Evolutionary conservation across 2,797 vertebrate genomes (phyloP), one percentile per base, ranked within the genome.

Genomic region (Adelosebastes latens): DNA sequence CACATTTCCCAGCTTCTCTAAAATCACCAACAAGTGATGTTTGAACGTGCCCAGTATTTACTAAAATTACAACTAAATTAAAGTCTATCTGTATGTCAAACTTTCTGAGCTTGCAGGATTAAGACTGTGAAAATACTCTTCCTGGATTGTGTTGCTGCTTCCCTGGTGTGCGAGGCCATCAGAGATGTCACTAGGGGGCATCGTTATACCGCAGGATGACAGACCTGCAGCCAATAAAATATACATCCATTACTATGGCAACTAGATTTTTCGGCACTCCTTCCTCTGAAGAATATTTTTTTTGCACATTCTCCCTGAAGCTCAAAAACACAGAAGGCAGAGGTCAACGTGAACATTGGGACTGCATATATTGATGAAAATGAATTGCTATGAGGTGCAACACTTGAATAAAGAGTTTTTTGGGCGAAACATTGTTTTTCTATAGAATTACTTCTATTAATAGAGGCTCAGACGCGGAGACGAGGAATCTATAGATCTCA

Each of bases 161-260:
- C 76, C 81, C 80, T 22, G 42, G 68, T 62, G 86, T 82, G 77
- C 69, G 25, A 25, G 83, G 71, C 73, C 68, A 87, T 75, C 52
- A 72, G 46, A 65, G 55, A 80, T 84, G 87, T 93, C 94, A 94
- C 94, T 94, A 95, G 94, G 88, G 93, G 94, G 94, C 94, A 94
- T 93, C 74, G 87, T 94, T 92, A 91, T 84, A 94, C 93, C 76
- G 80, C 91, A 84, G 62, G 89, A 93, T 81, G 80, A 78, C 60
- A 58, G 62, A 77, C 76, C 58, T 58, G 46, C 60, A 22, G 13
- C 52, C 63, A 79, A 76, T 81, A 63, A 88, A 89, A 85, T 79
- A 73, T 85, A 84, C 73, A 88, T 87, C 53, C 49, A 87, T 93
- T 86, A 79, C 90, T 82, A 94, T 93, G 86, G 91, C 83, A 93